These are phyloP conservation scores for Musca domestica DNA, from an alignment of 1,140 invertebrate species.

Conservation along the genomic window DNA sequence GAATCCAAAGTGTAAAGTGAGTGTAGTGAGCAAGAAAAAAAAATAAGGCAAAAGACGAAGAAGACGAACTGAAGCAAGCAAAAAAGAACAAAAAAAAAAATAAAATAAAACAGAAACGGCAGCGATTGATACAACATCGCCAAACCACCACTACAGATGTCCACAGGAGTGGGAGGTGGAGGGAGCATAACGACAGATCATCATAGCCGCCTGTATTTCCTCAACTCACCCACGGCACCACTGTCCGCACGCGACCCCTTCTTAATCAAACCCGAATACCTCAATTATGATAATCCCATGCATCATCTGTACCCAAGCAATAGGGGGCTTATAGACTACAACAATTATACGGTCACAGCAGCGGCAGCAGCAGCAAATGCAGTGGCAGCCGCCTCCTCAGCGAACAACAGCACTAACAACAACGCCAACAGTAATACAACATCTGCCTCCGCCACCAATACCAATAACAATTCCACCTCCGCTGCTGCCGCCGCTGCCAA, in stretches of 20 bases:
- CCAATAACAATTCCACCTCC: slow-evolving; percentile 28
- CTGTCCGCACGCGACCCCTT: slow-evolving; percentile 43
- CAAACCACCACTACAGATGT: slow-evolving; percentile 26
- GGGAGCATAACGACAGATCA: slow-evolving; percentile 53
- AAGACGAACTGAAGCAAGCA: background rate
- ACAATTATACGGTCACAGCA: slow-evolving; percentile 40
- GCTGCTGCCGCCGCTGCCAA: slow-evolving; percentile 29
- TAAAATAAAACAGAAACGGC: background rate
- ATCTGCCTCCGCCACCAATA: slow-evolving; percentile 24
- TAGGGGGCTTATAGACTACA: slow-evolving; percentile 47
- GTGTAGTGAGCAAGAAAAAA: slow-evolving; percentile 2
- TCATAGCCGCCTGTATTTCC: slow-evolving; percentile 51
- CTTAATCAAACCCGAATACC: slow-evolving; percentile 52
- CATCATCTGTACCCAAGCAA: slow-evolving; percentile 50
- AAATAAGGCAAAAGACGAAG: too few relatives aligned
- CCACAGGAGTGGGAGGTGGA: slow-evolving; percentile 43
- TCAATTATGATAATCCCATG: slow-evolving; percentile 53
- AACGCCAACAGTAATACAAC: slow-evolving; percentile 27
- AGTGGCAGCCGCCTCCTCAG: slow-evolving; percentile 28
- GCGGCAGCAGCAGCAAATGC: slow-evolving; percentile 36
- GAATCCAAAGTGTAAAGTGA: slow-evolving; percentile 7
- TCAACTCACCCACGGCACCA: slow-evolving; percentile 46
- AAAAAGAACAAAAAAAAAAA: background rate
- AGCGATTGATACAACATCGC: slow-evolving; percentile 21
- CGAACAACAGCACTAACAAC: slow-evolving; percentile 19